Evolutionary conservation across 2,113 vertebrate genomes (phyloP).

Genomic region (Solea solea): DNA sequence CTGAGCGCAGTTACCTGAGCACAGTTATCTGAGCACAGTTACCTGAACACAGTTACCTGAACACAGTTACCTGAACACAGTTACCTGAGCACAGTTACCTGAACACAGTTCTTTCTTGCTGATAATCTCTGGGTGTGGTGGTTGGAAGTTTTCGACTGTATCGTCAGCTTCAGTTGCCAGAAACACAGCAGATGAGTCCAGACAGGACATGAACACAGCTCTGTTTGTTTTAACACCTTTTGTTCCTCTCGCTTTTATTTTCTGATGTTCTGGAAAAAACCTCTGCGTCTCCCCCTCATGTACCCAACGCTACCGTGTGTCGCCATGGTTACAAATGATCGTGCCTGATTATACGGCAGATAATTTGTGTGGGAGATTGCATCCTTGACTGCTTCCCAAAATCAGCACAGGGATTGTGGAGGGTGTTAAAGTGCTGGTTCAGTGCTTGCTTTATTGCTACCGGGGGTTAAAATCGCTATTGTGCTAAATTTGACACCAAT

Average conservation of each 20-base stretch:
- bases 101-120: neutral
- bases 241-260: neutral
- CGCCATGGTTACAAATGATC: neutral
- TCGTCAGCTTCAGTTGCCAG: neutral
- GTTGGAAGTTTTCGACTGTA: neutral
- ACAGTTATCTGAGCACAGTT: no score
- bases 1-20: no score
- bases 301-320: constrained; percentile 4
- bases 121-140: neutral
- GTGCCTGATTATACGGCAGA: neutral
- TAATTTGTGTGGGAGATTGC: neutral
- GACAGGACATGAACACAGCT: neutral
- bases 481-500: neutral
- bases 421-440: neutral
- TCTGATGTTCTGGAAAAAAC: neutral
- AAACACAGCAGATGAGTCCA: neutral
- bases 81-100: neutral
- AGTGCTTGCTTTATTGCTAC: neutral
- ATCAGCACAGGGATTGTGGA: neutral
- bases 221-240: neutral
- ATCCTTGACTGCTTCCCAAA: neutral
- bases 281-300: neutral
- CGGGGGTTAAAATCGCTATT: neutral
- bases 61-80: no score
- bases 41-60: no score